A percentile compares a stretch with the other conserved stretches of the same genome.
Evolutionary conservation across 2,888 invertebrate species (phyloP).

Genomic region (Plebejus anna): DNA sequence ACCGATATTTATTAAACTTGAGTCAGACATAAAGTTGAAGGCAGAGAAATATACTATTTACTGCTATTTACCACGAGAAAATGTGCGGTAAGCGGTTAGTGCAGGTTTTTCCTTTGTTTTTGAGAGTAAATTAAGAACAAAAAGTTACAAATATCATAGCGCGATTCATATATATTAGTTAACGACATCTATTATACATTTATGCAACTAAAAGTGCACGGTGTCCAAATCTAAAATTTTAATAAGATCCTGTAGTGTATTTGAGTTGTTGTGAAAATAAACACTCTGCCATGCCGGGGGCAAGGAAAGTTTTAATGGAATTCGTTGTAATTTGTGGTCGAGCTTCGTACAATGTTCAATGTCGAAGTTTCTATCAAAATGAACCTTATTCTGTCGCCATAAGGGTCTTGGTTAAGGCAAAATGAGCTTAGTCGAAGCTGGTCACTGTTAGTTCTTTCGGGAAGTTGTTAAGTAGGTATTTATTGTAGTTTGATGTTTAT

Average conservation of each 20-base stretch:
- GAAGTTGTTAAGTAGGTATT: conserved; percentile 17
- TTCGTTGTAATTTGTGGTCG: conserved; percentile 11
- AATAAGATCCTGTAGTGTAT: conserved; percentile 1
- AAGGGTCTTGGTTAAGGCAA: not conserved
- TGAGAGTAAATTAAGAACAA: not conserved
- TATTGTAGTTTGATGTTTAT: conserved; percentile 19
- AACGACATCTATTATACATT: not conserved
- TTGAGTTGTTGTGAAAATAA: conserved; percentile 19
- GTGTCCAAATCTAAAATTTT: not conserved
- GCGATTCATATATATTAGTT: not conserved
- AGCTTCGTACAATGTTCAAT: not conserved
- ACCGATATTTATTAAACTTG: too few species aligned
- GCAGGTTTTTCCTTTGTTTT: too few species aligned
- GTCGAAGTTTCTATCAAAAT: not conserved
- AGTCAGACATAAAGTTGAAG: too few species aligned
- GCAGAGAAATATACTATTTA: too few species aligned
- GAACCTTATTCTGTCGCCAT: not conserved
- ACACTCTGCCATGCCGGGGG: not conserved
- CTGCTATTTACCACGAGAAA: too few species aligned
- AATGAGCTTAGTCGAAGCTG: not conserved
- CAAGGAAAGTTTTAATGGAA: conserved; percentile 14
- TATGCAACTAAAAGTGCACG: not conserved
- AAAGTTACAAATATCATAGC: not conserved
- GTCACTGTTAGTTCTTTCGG: conserved; percentile 19
- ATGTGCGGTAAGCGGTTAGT: too few species aligned